These are phyloP conservation scores for Prionailurus viverrinus DNA, from an alignment of 2,113 vertebrate genomes.

Conservation along the genomic window DNA sequence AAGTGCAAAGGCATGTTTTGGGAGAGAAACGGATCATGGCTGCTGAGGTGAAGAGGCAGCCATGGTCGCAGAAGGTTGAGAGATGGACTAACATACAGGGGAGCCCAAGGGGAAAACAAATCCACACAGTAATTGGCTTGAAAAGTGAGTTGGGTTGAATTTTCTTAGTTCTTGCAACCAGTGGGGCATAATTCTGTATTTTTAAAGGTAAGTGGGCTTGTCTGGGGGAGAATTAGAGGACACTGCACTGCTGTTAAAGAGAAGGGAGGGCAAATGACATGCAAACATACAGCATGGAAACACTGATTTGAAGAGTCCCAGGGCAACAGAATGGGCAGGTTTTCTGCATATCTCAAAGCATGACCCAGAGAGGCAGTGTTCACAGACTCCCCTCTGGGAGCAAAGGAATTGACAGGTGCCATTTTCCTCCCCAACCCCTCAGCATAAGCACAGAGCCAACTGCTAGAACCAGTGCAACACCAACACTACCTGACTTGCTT, in stretches of 20 bases:
- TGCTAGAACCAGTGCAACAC: neutral
- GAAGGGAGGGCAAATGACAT: neutral
- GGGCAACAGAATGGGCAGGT: neutral
- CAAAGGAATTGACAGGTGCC: neutral
- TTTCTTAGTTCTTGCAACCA: neutral
- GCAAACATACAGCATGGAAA: neutral
- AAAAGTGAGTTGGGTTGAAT: neutral
- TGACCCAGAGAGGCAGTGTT: neutral
- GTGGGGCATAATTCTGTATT: neutral
- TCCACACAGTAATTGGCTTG: neutral
- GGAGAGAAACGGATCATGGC: neutral
- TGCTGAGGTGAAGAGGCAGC: neutral
- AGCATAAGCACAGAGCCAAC: neutral
- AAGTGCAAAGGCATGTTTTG: neutral
- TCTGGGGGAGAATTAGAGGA: neutral
- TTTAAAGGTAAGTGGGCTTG: neutral
- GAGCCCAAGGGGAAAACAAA: neutral
- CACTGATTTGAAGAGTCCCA: neutral
- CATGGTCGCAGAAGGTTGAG: neutral
- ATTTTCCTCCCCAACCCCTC: neutral
- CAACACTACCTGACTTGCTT: neutral
- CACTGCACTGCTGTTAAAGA: neutral
- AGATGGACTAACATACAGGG: neutral
- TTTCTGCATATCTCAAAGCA: neutral
- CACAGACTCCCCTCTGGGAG: neutral